These are phyloP conservation scores for Perithous albicinctus DNA, from an alignment of 2,888 invertebrate genomes.

Conservation along the genomic window DNA sequence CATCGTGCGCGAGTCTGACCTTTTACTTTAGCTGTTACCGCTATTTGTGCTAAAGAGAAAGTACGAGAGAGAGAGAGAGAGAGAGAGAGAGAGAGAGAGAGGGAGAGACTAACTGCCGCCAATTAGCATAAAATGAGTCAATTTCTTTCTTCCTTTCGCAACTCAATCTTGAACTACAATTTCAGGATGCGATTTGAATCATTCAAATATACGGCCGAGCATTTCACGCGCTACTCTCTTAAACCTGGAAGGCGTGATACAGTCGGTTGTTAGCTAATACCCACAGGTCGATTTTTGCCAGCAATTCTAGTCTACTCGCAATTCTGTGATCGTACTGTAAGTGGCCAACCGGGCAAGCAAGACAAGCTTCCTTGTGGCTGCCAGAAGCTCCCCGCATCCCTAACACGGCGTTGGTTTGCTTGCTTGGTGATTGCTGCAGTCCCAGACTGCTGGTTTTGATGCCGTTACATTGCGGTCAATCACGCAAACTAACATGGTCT, in stretches of 20 bases:
- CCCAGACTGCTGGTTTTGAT: slow-evolving; percentile 43
- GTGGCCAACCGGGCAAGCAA: slow-evolving; percentile 49
- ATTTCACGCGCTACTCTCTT: slow-evolving; percentile 3
- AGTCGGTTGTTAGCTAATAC: slow-evolving; percentile 47
- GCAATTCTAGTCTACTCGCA: slow-evolving; percentile 50
- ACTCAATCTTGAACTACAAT: slow-evolving; percentile 45
- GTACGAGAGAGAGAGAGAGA: slow-evolving; percentile 4
- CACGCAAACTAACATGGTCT: slow-evolving; percentile 62
- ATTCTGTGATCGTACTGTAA: slow-evolving; percentile 54
- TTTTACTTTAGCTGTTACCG: slow-evolving; percentile 12
- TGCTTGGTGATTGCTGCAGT: slow-evolving; percentile 23
- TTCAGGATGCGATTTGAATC: slow-evolving; percentile 25
- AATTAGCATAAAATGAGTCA: slow-evolving; percentile 73
- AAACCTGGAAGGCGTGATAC: slow-evolving; percentile 57
- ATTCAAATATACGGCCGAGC: slow-evolving; percentile 3
- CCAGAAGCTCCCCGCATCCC: slow-evolving; percentile 40
- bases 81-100: slow-evolving; percentile 15
- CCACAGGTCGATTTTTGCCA: slow-evolving; percentile 49
- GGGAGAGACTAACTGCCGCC: slow-evolving; percentile 56
- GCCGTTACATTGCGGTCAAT: slow-evolving; percentile 68
- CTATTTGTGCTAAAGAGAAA: slow-evolving; percentile 4
- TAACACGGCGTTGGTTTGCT: slow-evolving; percentile 21
- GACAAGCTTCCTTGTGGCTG: slow-evolving; percentile 47
- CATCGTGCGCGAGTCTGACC: slow-evolving; percentile 30
- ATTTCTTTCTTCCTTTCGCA: slow-evolving; percentile 67